Conservation (phyloP, 92 coral and sea anemone species). For the Galaxea fascicularis region DNA sequence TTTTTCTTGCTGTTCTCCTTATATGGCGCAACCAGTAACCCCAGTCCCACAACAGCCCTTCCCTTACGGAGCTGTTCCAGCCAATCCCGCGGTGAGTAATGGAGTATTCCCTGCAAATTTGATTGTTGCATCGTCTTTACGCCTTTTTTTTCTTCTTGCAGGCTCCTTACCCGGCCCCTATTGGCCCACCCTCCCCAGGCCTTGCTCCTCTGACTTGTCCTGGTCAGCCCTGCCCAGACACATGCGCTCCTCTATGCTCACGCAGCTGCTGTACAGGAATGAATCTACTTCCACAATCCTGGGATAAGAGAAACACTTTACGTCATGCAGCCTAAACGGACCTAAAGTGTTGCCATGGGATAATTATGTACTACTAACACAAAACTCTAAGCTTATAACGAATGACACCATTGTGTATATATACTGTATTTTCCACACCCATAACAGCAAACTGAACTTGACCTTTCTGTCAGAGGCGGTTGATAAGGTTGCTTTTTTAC, state of each 20-base stretch:
- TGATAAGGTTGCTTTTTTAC: no score
- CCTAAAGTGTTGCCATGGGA: neutral
- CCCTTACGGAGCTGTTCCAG: conserved; percentile 44
- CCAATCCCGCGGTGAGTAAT: conserved; percentile 26
- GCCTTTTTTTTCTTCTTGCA: neutral
- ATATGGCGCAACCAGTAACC: conserved; percentile 21
- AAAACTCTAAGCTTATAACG: neutral
- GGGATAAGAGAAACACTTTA: conserved; percentile 72
- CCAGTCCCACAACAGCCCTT: conserved; percentile 52
- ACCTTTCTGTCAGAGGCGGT: no score
- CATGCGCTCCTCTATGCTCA: conserved; percentile 91
- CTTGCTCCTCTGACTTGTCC: conserved; percentile 68
- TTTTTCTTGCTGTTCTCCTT: conserved; percentile 71
- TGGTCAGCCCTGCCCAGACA: conserved; percentile 78
- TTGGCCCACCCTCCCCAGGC: conserved; percentile 54
- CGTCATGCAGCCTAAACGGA: neutral
- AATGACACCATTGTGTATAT: neutral
- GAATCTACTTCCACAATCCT: conserved; percentile 62
- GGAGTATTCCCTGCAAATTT: no score
- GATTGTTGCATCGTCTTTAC: no score
- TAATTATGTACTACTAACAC: no score
- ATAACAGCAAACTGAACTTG: no score
- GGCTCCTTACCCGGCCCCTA: conserved; percentile 10
- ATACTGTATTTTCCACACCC: no score
- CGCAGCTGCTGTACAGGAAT: conserved; percentile 76